Conservation (phyloP, 2,888 invertebrate species). For the Sesia apiformis region DNA sequence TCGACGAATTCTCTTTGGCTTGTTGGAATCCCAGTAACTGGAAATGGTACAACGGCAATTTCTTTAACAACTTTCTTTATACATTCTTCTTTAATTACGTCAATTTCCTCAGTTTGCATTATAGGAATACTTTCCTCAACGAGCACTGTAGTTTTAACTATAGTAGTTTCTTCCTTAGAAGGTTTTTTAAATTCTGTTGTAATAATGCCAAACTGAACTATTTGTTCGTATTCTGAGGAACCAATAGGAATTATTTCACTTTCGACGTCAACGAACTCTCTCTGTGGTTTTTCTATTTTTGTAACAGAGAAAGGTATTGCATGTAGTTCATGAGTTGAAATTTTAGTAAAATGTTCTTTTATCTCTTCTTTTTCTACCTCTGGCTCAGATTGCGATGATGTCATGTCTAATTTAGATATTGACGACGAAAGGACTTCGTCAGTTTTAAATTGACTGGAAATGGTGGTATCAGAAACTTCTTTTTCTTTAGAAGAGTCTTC, state of each 20-base stretch:
- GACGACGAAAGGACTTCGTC: conserved; percentile 60
- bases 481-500: conserved; percentile 56
- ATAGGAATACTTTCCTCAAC: conserved; percentile 29
- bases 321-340: conserved; percentile 23
- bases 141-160: conserved; percentile 32
- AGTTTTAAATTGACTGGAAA: conserved; percentile 62
- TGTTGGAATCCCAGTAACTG: conserved; percentile 49
- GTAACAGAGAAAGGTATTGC: conserved; percentile 54
- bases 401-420: conserved; percentile 58
- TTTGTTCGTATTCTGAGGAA: conserved; percentile 59
- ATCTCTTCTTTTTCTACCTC: conserved; percentile 38
- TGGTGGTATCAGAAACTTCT: conserved; percentile 59
- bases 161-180: conserved; percentile 25
- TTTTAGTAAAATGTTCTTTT: conserved; percentile 34
- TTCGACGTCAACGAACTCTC: conserved; percentile 65
- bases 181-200: conserved; percentile 52
- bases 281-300: conserved; percentile 47
- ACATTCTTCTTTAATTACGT: conserved; percentile 41
- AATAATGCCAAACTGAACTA: conserved; percentile 38
- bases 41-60: conserved; percentile 61
- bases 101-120: conserved; percentile 9
- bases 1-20: conserved; percentile 72
- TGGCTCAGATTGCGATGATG: conserved; percentile 43
- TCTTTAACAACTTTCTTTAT: conserved; percentile 45
- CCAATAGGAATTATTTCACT: conserved; percentile 64